Conservation (phyloP, 1,140 invertebrate genomes). For the Achroia grisella region DNA sequence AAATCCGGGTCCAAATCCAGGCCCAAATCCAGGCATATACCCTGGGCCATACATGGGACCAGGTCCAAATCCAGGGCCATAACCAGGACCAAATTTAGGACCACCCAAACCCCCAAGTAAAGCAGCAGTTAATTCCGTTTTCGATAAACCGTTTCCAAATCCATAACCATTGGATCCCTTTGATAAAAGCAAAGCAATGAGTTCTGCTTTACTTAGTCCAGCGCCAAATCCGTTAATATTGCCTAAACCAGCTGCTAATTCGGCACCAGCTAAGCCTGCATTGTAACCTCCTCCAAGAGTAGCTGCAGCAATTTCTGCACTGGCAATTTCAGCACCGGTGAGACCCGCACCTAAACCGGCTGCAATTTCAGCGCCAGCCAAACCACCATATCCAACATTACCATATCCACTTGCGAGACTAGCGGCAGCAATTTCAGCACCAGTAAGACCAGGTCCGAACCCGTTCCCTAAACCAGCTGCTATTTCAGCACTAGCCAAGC, state of each 20-base stretch:
- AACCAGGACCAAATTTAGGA: neutral
- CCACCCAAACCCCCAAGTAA: neutral
- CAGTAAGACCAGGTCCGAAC: neutral
- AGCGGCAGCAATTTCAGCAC: neutral
- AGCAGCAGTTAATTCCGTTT: no score
- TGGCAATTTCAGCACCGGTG: neutral
- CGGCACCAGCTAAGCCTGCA: neutral
- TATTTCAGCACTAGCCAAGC: neutral
- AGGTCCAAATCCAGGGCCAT: neutral
- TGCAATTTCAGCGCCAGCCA: neutral
- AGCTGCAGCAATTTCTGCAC: no score
- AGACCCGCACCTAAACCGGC: neutral
- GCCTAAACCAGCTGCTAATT: neutral
- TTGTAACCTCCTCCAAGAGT: no score
- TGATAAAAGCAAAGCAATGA: neutral
- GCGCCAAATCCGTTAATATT: neutral
- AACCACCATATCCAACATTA: neutral
- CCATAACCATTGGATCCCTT: no score
- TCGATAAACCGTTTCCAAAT: no score
- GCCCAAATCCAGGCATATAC: neutral
- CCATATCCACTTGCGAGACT: neutral
- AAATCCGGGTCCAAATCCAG: neutral
- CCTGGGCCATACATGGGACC: neutral
- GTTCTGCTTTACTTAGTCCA: neutral
- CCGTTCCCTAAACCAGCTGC: conserved; percentile 1